Base-by-base conservation (phyloP, 1,140 invertebrate genomes). In the Luehdorfia chinensis region DNA sequence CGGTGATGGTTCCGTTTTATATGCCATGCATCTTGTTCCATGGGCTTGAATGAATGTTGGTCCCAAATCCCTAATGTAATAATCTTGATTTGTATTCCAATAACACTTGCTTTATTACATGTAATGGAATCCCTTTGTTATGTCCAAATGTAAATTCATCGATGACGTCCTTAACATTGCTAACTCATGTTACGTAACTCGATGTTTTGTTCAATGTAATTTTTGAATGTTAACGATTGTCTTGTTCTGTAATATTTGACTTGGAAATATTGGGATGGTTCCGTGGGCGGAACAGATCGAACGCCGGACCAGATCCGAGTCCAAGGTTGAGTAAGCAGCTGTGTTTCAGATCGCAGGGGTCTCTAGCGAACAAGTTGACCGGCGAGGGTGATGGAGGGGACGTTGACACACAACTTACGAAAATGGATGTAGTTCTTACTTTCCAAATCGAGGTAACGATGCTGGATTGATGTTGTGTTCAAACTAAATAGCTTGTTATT, bases 371-470 rank as follows among this genome's bases (percentile, higher is more conserved):
- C 69, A 98, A 97, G 88, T 87, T 96, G 81, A 86, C 80, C 5
- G 83, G 83, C 3, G 97, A 98, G 87, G 93, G 93, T 32, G 94
- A 97, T 78, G 94, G 94, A 19, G 96, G 95, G 32, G 96, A 98
- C 79, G 94, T 93, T 62, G 95, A 96, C 80, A 94, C 95, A 23
- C 94, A 96, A 74, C 89, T 98, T 31, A 96, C 95, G 37, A 99
- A 99, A 90, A 92, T 97, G 88, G 97, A 99, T 90, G 97, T 99
- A 55, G 96, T 98, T 39, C 90, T 99, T 52, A 96, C 94, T 31
- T 99, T 99, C 89, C 95, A 96, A 77, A 89, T 99, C 48, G 97
- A 99, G 92, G 97, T 34, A 48, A 23, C 13, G 14, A 11, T 16
- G 13, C 2, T 5, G 19, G 19, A 37, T 37, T 12, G 34, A 37